A percentile compares a stretch with the other conserved stretches of the same genome.
These are phyloP conservation scores for Adelosebastes latens DNA, from an alignment of 2,797 vertebrate genomes.

Conservation along the genomic window DNA sequence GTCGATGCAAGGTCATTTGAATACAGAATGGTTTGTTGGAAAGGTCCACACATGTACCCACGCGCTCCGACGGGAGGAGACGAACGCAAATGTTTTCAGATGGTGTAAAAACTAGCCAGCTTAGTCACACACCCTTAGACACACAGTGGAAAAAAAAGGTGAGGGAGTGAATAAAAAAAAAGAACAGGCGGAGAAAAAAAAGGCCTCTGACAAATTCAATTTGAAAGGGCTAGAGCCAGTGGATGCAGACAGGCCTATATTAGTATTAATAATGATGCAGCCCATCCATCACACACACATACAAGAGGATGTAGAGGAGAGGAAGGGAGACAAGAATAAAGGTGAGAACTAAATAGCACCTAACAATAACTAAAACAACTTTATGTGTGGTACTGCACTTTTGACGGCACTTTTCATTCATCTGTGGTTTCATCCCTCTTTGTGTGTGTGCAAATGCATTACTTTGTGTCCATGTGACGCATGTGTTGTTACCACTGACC, in stretches of 20 bases:
- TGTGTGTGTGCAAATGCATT: neutral
- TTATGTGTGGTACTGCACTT: neutral
- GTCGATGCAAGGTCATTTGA: constrained; percentile 41
- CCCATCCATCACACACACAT: constrained; percentile 67
- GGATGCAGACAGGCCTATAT: constrained; percentile 70
- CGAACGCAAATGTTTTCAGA: constrained; percentile 23
- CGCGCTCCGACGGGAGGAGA: neutral
- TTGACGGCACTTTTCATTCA: neutral
- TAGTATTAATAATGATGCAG: constrained; percentile 75
- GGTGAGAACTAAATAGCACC: constrained; percentile 39
- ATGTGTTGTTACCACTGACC: constrained; percentile 35
- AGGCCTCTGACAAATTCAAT: constrained; percentile 73
- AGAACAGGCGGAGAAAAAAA: constrained; percentile 17
- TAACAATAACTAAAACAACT: constrained; percentile 14
- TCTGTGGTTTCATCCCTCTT: neutral
- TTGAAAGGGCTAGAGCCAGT: constrained; percentile 59
- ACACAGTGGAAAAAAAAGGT: constrained; percentile 26
- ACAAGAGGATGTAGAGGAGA: constrained; percentile 39
- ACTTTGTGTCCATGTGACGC: neutral
- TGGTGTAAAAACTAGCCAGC: constrained; percentile 41
- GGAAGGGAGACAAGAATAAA: constrained; percentile 17
- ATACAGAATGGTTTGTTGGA: constrained; percentile 26
- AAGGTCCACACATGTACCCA: neutral
- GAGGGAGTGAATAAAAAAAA: constrained; percentile 37
- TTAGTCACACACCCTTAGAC: constrained; percentile 39